phyloP scores from a whole-genome alignment of 92 coral and sea anemone genomes.

The Palythoa caribaeorum region DNA sequence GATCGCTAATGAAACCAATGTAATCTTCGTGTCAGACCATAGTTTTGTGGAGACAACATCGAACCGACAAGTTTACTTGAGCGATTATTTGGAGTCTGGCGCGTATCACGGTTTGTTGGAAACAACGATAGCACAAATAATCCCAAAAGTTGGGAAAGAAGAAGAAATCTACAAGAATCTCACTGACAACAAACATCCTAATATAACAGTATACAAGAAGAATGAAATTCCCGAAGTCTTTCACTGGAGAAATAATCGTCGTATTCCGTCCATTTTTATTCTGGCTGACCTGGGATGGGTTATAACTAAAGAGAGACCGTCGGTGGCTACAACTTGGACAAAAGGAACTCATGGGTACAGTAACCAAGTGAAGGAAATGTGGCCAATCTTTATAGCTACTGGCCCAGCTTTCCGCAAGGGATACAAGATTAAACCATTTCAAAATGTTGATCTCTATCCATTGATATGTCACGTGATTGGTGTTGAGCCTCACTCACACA shows the following conservation, averaged over 20 bases:
- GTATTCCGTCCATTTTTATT: conserved; percentile 85
- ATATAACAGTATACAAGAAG: conserved; percentile 81
- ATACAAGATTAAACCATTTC: conserved; percentile 42
- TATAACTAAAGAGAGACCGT: conserved; percentile 27
- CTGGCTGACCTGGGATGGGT: conserved; percentile 84
- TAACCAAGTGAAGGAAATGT: conserved; percentile 44
- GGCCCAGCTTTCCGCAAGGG: conserved; percentile 68
- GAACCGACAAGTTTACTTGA: conserved; percentile 70
- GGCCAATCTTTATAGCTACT: conserved; percentile 64
- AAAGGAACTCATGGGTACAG: conserved; percentile 60
- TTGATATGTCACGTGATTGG: conserved; percentile 60
- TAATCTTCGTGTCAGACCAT: conserved; percentile 91
- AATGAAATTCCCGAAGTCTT: conserved; percentile 75
- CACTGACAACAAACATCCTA: conserved; percentile 60
- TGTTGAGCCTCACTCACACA: conserved; percentile 51
- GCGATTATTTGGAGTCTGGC: conserved; percentile 67
- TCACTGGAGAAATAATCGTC: conserved; percentile 89
- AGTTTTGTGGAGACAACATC: conserved; percentile 89
- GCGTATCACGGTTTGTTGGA: conserved; percentile 65
- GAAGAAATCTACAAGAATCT: conserved; percentile 81
- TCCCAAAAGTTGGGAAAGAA: conserved; percentile 67
- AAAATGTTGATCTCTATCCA: conserved; percentile 52
- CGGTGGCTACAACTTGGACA: conserved; percentile 17
- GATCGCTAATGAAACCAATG: conserved; percentile 76
- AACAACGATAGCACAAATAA: conserved; percentile 78